A percentile compares a stretch with the other conserved stretches of the same genome.
Conservation (phyloP, 1,140 invertebrate genomes). For the Spodoptera litura region DNA sequence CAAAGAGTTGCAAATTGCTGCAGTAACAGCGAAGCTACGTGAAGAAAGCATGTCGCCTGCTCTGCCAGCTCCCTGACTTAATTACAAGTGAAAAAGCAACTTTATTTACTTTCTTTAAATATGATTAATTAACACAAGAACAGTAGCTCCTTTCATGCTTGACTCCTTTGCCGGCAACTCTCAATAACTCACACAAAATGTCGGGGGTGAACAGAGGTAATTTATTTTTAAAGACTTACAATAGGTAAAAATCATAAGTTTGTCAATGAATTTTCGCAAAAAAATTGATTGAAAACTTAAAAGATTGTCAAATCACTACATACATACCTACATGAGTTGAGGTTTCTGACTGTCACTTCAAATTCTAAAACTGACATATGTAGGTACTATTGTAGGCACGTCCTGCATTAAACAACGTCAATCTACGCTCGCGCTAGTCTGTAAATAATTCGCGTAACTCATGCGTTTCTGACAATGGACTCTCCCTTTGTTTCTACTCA, state of each 20-base stretch:
- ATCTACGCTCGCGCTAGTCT: neutral
- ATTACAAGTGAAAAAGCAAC: slow-evolving; percentile 17
- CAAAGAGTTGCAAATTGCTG: slow-evolving; percentile 36
- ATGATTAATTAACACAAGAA: too few species aligned
- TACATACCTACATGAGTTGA: too few species aligned
- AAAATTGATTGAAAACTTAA: too few species aligned
- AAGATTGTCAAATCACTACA: too few species aligned
- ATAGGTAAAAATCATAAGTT: too few species aligned
- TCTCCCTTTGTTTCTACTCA: neutral
- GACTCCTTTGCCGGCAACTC: too few species aligned
- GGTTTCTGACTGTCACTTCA: neutral
- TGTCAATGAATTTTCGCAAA: too few species aligned
- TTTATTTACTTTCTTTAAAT: slow-evolving; percentile 1
- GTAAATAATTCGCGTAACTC: slow-evolving; percentile 19
- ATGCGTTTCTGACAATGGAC: slow-evolving; percentile 19
- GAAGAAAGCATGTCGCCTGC: slow-evolving; percentile 15
- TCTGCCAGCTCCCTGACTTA: slow-evolving; percentile 13
- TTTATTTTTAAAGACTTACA: too few species aligned
- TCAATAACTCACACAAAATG: too few species aligned
- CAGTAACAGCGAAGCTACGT: slow-evolving; percentile 15
- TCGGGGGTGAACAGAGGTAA: too few species aligned
- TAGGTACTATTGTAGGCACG: neutral
- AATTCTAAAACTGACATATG: neutral
- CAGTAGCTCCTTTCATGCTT: too few species aligned
- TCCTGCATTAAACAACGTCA: slow-evolving; percentile 13